A percentile compares a stretch with the other conserved stretches of the same genome.
Evolutionary conservation across 2,797 vertebrate species (phyloP).

Genomic region (Acanthurus lineatus): DNA sequence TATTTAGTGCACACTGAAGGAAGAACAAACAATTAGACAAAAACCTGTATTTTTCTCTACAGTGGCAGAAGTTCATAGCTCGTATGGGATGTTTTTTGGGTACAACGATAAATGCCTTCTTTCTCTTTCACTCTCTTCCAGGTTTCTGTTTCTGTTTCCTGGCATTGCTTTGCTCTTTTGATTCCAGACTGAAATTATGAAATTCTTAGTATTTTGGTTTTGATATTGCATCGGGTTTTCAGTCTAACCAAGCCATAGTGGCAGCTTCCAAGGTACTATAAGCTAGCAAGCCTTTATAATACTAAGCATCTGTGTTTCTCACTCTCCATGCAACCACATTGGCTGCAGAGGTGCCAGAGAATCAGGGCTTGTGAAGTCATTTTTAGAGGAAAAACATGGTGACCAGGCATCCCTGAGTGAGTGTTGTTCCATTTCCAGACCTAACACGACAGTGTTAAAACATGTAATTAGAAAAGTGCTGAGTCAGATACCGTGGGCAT

Average conservation of each 20-base stretch:
- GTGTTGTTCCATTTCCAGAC: constrained; percentile 64
- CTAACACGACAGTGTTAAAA: constrained; percentile 74
- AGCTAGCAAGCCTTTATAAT: constrained; percentile 64
- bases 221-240: constrained; percentile 43
- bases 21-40: constrained; percentile 49
- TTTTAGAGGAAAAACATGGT: constrained; percentile 66
- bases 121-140: constrained; percentile 16
- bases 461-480: constrained; percentile 80
- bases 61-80: constrained; percentile 35
- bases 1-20: constrained; percentile 41
- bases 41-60: constrained; percentile 23
- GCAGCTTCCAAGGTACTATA: constrained; percentile 60
- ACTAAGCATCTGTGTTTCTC: constrained; percentile 75
- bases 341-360: constrained; percentile 72
- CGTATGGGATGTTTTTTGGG: not conserved
- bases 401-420: constrained; percentile 64
- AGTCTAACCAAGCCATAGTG: constrained; percentile 57
- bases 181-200: constrained; percentile 61
- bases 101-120: constrained; percentile 4
- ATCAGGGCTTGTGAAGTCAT: constrained; percentile 67
- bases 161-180: constrained; percentile 38
- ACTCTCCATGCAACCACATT: constrained; percentile 59
- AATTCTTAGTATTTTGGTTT: constrained; percentile 51
- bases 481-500: constrained; percentile 73
- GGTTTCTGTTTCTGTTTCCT: constrained; percentile 52